Evolutionary conservation across 2,797 vertebrate species (phyloP).

Genomic region (Sebastes trivittatus): DNA sequence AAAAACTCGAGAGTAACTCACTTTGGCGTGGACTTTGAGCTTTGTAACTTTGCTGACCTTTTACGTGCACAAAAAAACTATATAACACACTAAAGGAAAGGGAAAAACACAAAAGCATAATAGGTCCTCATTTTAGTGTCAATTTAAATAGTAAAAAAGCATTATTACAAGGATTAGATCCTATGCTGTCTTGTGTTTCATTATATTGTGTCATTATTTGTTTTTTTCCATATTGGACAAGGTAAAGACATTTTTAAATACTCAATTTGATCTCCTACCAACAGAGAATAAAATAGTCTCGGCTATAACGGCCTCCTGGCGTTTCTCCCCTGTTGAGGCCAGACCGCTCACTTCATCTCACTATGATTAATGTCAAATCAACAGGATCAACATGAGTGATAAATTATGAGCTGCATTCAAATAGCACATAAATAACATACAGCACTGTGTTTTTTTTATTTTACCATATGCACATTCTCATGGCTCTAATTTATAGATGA

Average conservation of each 20-base stretch:
- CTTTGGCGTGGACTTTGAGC: no score
- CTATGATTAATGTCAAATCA: conserved; percentile 62
- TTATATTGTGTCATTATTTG: neutral
- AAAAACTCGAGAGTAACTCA: no score
- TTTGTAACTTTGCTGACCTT: no score
- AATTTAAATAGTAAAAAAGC: neutral
- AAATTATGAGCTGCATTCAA: conserved; percentile 57
- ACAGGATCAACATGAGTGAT: conserved; percentile 47
- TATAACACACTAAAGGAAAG: no score
- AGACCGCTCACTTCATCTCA: conserved; percentile 40
- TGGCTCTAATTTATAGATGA: neutral
- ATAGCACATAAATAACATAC: conserved; percentile 51
- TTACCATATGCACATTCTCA: neutral
- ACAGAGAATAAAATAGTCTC: neutral
- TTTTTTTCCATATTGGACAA: neutral
- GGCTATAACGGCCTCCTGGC: neutral
- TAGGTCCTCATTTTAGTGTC: neutral
- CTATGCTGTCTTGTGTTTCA: neutral
- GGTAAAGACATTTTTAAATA: neutral
- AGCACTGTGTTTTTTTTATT: conserved; percentile 1
- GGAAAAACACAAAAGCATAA: no score
- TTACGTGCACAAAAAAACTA: no score
- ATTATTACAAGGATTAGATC: neutral
- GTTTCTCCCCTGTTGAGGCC: neutral
- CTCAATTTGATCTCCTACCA: neutral